A percentile compares a stretch with the other conserved stretches of the same genome.
Conservation (phyloP, 1,140 invertebrate species). For the Drosophila miranda region DNA sequence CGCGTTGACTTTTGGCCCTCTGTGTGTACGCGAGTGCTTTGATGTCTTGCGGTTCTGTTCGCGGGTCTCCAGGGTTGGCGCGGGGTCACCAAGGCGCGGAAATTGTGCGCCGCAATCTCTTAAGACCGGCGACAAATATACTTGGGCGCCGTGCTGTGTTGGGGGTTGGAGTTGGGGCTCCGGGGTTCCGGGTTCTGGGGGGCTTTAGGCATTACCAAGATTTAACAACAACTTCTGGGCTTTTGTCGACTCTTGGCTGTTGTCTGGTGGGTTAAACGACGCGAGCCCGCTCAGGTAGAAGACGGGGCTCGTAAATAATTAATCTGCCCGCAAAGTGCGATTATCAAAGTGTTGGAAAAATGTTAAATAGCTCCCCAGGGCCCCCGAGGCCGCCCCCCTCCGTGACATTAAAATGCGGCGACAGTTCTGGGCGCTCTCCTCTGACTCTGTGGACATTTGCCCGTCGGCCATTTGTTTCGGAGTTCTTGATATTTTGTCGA, state of each 20-base stretch:
- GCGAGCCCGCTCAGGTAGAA: constrained; percentile 60
- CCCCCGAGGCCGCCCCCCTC: constrained; percentile 16
- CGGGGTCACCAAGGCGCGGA: constrained; percentile 42
- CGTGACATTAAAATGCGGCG: constrained; percentile 73
- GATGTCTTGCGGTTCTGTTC: constrained; percentile 51
- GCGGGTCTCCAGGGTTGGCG: constrained; percentile 15
- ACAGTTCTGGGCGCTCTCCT: constrained; percentile 37
- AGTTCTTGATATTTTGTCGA: constrained; percentile 69
- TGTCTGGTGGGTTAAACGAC: constrained; percentile 72
- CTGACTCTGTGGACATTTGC: constrained; percentile 12
- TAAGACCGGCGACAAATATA: constrained; percentile 80
- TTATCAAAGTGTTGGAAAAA: constrained; percentile 81
- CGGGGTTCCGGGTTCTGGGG: not conserved
- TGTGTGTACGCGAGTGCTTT: constrained; percentile 42
- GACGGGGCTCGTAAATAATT: constrained; percentile 76
- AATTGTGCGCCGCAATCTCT: constrained; percentile 77
- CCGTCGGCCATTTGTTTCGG: constrained; percentile 53
- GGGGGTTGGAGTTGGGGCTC: not conserved
- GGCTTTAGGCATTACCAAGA: constrained; percentile 76
- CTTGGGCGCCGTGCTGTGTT: constrained; percentile 51
- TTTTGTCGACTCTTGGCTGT: constrained; percentile 49
- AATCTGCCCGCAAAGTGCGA: constrained; percentile 79
- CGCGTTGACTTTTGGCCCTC: constrained; percentile 39
- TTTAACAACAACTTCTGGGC: constrained; percentile 72
- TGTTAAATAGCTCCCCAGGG: constrained; percentile 79